Conservation (phyloP, 1,140 invertebrate species). For the Neodiprion pinetum region DNA sequence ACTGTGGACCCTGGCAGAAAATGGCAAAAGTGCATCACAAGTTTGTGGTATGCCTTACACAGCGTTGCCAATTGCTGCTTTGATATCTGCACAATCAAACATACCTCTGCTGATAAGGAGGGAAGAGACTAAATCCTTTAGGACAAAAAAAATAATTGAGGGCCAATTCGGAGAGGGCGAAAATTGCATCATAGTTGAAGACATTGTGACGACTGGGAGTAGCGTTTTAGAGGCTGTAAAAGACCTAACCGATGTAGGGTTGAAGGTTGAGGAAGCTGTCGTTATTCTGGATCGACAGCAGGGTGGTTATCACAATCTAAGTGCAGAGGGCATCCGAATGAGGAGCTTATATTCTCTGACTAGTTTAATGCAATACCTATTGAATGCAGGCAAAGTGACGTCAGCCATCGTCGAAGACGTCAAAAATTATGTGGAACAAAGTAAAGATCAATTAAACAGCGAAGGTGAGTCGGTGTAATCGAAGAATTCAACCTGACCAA, state of each 20-base stretch:
- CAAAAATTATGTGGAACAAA: conserved; percentile 67
- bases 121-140: conserved; percentile 89
- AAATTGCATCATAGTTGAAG: conserved; percentile 91
- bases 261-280: too few relatives aligned
- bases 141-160: conserved; percentile 96
- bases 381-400: conserved; percentile 69
- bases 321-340: conserved; percentile 74
- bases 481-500: too few relatives aligned
- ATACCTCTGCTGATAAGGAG: conserved; percentile 91
- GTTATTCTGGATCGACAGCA: too few relatives aligned
- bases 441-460: conserved; percentile 49
- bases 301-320: conserved; percentile 14
- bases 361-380: conserved; percentile 72
- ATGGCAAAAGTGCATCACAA: conserved; percentile 66
- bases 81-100: conserved; percentile 75
- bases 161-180: conserved; percentile 82
- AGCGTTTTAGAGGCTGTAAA: conserved; percentile 91
- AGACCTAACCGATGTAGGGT: too few relatives aligned
- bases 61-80: conserved; percentile 91
- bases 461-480: background rate
- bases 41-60: conserved; percentile 98
- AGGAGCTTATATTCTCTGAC: conserved; percentile 74
- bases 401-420: conserved; percentile 67
- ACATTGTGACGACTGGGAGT: conserved; percentile 94
- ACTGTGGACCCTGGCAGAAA: conserved; percentile 68